These are phyloP conservation scores for Phylloscopus trochilus DNA, from an alignment of 2,113 vertebrate species.

Conservation along the genomic window DNA sequence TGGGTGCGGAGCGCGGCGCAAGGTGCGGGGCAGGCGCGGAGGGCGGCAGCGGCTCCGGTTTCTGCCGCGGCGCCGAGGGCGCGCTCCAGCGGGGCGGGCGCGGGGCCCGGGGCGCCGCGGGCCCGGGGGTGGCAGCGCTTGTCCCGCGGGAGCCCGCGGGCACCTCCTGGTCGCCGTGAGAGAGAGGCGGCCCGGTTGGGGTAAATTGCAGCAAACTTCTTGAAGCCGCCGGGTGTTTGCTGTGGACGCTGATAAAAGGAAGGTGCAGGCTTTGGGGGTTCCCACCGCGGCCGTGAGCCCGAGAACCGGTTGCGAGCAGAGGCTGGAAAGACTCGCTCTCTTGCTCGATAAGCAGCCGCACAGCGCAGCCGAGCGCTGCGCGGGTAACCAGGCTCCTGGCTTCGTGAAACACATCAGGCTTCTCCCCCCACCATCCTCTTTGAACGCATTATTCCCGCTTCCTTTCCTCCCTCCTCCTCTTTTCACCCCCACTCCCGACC, in stretches of 20 bases:
- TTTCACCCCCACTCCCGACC: not conserved
- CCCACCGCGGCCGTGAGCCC: not conserved
- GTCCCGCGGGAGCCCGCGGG: not conserved
- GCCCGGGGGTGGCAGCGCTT: not conserved
- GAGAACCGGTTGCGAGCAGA: not conserved
- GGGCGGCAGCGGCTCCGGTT: not conserved
- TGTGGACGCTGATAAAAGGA: not conserved
- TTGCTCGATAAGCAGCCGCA: not conserved
- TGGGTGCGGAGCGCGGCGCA: not conserved
- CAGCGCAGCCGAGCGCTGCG: not conserved
- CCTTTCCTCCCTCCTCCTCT: constrained; percentile 19
- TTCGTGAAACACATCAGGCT: not conserved
- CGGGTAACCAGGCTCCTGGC: not conserved
- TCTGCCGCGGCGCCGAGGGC: not conserved
- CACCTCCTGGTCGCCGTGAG: not conserved
- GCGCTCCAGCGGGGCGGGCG: not conserved
- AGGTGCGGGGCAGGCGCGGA: constrained; percentile 7
- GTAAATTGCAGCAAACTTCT: not conserved
- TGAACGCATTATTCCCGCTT: constrained; percentile 33
- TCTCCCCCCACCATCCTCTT: not conserved
- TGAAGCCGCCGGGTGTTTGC: not conserved
- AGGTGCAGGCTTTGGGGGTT: not conserved
- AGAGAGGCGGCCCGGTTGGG: not conserved
- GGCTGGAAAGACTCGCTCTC: not conserved
- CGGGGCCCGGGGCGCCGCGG: not conserved